Evolutionary conservation across 92 coral and sea anemone species (phyloP), one percentile per base, ranked within the genome.

Genomic region (Ricordea florida): DNA sequence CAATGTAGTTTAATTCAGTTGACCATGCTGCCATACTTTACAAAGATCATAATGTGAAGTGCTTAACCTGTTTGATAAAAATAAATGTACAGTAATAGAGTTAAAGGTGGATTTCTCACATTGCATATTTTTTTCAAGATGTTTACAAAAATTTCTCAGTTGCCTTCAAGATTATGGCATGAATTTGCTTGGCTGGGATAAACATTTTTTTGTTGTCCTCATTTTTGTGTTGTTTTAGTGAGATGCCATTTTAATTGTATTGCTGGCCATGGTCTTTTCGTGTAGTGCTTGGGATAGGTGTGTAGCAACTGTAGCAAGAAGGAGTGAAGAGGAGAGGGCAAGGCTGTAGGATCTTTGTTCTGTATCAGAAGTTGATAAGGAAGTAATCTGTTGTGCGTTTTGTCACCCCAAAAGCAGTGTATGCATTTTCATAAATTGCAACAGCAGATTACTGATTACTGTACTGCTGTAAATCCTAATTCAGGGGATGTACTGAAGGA

Each of bases 401-500:
- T 43, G 50, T 43, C 14, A 43, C 50, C 20, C 50, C 7, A 43
- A 43, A 23, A 43, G 50, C 50, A 43, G 50, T 43, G 50, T 23
- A 43, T 0, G 8, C 50, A 43, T 43, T 43, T 5, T 43, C n/a
- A 43, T 43, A 43, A 43, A 43, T 43, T 43, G 50, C 4, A 4
- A 43, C 50, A 43, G 50, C 50, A 43, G 50, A 43, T 43, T 43
- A 43, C 50, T 43, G 3, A 2, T 43, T 43, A n/a, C 50, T 43
- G n/a, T 10, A 0, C 50, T 43, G 50, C n/a, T 78, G 69, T 78
- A 8, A 65, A 77, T 56, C 84, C 74, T 11, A 37, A 51, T 53
- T 77, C 84, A 16, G 34, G 31, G 24, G 66, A 65, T 15, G 25
- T 75, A 17, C 11, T 77, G 67, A 65, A 65, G 35, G 58, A 10